Evolutionary conservation across 1,140 invertebrate genomes (phyloP).

Genomic region (Calycopis cecrops): DNA sequence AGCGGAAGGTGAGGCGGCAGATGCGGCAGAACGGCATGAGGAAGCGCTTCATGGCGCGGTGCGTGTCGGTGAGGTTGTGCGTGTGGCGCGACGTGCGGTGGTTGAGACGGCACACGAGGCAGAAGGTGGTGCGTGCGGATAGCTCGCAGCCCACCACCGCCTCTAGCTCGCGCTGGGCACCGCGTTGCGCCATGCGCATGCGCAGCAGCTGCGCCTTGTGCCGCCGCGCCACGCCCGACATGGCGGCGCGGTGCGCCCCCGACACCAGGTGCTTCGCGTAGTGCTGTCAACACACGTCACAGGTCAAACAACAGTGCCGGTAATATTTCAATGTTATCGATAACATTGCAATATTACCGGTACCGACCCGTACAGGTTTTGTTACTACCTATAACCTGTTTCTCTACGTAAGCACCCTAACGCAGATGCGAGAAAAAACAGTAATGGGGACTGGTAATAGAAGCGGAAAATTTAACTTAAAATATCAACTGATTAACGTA

Average conservation of each 20-base stretch:
- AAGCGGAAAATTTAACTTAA: too few species aligned
- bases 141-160: constrained; percentile 81
- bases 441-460: too few species aligned
- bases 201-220: constrained; percentile 82
- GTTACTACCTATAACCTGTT: too few species aligned
- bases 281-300: constrained; percentile 57
- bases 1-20: constrained; percentile 83
- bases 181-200: constrained; percentile 84
- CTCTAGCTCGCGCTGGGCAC: constrained; percentile 82
- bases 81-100: constrained; percentile 84
- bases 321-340: too few species aligned
- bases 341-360: too few species aligned
- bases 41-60: constrained; percentile 87
- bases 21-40: constrained; percentile 86
- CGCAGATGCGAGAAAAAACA: too few species aligned
- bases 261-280: constrained; percentile 83
- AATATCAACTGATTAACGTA: too few species aligned
- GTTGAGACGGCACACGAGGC: constrained; percentile 86
- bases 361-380: too few species aligned
- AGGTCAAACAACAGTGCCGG: too few species aligned
- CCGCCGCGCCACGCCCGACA: constrained; percentile 81
- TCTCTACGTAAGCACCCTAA: too few species aligned
- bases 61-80: constrained; percentile 84
- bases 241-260: constrained; percentile 80
- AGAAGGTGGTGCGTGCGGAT: constrained; percentile 80